Evolutionary conservation across 2,113 vertebrate genomes (phyloP), one percentile per base, ranked within the genome.

Genomic region (Halichoeres trimaculatus): DNA sequence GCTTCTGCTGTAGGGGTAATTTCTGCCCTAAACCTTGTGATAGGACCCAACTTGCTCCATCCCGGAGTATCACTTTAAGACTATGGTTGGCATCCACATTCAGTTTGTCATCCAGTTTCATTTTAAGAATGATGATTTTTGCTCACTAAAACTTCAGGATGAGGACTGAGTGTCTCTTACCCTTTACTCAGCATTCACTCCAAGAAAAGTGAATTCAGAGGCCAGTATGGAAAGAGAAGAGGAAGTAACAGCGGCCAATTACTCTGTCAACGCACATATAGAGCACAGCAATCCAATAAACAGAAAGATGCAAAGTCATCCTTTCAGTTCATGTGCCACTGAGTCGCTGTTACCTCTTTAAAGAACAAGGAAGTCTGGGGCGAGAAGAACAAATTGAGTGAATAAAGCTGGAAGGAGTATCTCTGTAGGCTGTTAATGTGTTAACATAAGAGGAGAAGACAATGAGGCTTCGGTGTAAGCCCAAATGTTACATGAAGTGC

Each of bases 401-500:
- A 61, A 36, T 20, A 50, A 10, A 47, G 45, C 55, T 73, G 43
- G 24, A 30, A 59, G 48, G 30, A 77, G 57, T 9, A 13, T 64
- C 51, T 65, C 22, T 63, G 20, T 51, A 16, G 55, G 52, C 55
- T 66, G 48, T 64, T 63, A 56, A 24, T 60, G 70, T 40, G 53
- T 64, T 41, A 58, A 72, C 69, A 70, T 36, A 55, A 74, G 66
- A 52, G 35, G 63, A 41, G 20, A 70, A 47, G 20, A 70, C 54
- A 53, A 17, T 0, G 23, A 76, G 57, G 43, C n/a, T 40, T 47
- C n/a, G 9, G 30, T 35, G 22, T 71, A 38, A 56, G 63, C 78
- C 52, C 34, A 47, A 55, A 78, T 50, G 71, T 57, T 61, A 22
- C n/a, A 74, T 78, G 47, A 73, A 76, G 55, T 38, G 57, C 61